Base-by-base conservation (phyloP, 2,113 vertebrate species). In the Narcine bancroftii region DNA sequence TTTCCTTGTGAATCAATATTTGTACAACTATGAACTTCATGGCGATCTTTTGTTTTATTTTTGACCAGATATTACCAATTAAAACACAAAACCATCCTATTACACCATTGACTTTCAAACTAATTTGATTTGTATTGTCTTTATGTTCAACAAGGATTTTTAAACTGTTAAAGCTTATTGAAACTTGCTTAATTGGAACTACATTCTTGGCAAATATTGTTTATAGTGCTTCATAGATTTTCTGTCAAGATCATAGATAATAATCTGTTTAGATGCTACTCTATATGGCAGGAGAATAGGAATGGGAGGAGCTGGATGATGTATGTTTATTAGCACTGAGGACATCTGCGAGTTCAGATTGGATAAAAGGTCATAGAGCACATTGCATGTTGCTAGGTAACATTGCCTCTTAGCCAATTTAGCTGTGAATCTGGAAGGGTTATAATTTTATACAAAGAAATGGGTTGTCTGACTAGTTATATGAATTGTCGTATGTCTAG, bases 351-450 rank as follows among this genome's bases (percentile, higher is more conserved):
- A 95, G 95, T 94, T 96, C 94, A 96, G 95, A 96, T 96, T 96
- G 95, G 95, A 96, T 95, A 87, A 95, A 97, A 97, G 96, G 96
- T 97, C 96, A 96, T 95, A 95, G 96, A 83, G 96, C 95, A 96
- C 96, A 97, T 96, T 96, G 95, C 95, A 95, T 96, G 96, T 97
- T 97, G 96, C 96, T 97, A 97, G 96, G 96, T 96, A 96, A 97
- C 96, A 94, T 94, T 95, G 96, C 95, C 95, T 97, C 95, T 97
- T 96, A 96, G 95, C 96, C 96, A 96, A 96, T 96, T 96, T 96
- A 96, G 94, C 96, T 95, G 95, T 95, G 95, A 96, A 96, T 96
- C 96, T 96, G 95, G 96, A 96, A 95, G 95, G 94, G 89, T 92
- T 81, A 93, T 92, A 93, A 92, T 96, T 96, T 95, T 94, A 94